These are phyloP conservation scores for Latrodectus hesperus DNA, from an alignment of 2,888 invertebrate species.

Conservation along the genomic window DNA sequence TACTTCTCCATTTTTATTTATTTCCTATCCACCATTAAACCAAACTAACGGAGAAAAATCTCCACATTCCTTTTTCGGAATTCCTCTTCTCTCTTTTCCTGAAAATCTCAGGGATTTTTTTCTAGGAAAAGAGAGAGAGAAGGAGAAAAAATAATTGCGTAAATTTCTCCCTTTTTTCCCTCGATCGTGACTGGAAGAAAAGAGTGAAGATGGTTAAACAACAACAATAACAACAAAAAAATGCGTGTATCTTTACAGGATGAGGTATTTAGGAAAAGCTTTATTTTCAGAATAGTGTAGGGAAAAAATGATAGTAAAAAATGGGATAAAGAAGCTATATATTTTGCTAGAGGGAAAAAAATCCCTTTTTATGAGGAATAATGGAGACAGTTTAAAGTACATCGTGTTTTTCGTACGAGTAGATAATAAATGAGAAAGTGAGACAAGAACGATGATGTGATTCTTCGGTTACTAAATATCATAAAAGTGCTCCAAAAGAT, in stretches of 20 bases:
- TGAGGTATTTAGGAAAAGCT: conserved; percentile 57
- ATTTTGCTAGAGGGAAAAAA: conserved; percentile 45
- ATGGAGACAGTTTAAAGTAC: conserved; percentile 63
- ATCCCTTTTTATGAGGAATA: conserved; percentile 54
- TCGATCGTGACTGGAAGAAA: conserved; percentile 37
- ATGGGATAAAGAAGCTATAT: conserved; percentile 24
- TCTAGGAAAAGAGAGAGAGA: not conserved
- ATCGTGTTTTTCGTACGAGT: conserved; percentile 52
- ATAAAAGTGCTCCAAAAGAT: not conserved
- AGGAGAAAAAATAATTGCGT: conserved; percentile 40
- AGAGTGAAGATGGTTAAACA: not conserved
- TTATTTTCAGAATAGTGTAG: conserved; percentile 18
- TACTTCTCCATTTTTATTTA: conserved; percentile 9
- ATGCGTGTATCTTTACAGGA: not conserved
- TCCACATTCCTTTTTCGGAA: conserved; percentile 12
- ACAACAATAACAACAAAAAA: not conserved
- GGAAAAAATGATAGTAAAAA: conserved; percentile 9
- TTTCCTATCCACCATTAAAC: conserved; percentile 34
- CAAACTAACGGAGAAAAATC: conserved; percentile 28
- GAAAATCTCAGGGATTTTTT: not conserved
- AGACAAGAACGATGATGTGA: conserved; percentile 36
- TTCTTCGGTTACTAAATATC: conserved; percentile 20
- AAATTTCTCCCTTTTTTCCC: conserved; percentile 24
- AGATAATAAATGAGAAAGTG: conserved; percentile 49
- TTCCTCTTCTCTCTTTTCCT: not conserved